Evolutionary conservation across 2,888 invertebrate species (phyloP).

Genomic region (Cerastis rubricosa): DNA sequence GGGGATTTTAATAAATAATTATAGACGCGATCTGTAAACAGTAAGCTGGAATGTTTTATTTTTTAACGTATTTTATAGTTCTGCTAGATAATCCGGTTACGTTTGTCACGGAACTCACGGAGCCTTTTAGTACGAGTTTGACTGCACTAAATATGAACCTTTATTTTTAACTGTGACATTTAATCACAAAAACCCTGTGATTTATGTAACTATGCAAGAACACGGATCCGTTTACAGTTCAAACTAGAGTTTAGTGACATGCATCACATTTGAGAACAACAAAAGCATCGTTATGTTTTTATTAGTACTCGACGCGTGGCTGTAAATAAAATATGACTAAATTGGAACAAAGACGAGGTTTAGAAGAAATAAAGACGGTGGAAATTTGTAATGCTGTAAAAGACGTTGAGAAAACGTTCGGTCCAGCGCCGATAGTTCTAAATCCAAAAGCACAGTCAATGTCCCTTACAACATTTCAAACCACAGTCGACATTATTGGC

Average conservation of each 20-base stretch:
- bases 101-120: slow-evolving; percentile 82
- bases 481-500: slow-evolving; percentile 9
- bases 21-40: slow-evolving; percentile 85
- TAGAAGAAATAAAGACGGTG: slow-evolving; percentile 46
- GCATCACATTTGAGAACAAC: slow-evolving; percentile 75
- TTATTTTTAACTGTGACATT: slow-evolving; percentile 88
- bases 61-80: slow-evolving; percentile 82
- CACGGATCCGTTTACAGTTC: slow-evolving; percentile 79
- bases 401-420: neutral
- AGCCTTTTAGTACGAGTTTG: slow-evolving; percentile 72
- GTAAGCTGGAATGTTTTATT: slow-evolving; percentile 84
- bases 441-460: neutral
- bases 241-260: slow-evolving; percentile 73
- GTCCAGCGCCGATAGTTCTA: neutral
- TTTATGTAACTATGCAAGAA: slow-evolving; percentile 81
- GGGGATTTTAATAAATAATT: slow-evolving; percentile 87
- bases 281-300: slow-evolving; percentile 81
- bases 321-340: slow-evolving; percentile 61
- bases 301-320: slow-evolving; percentile 74
- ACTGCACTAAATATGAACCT: slow-evolving; percentile 89
- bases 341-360: slow-evolving; percentile 70
- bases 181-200: slow-evolving; percentile 88
- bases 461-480: neutral
- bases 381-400: neutral
- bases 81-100: slow-evolving; percentile 74